Conservation (phyloP, 2,888 invertebrate species). For the Cacoxenus indagator region DNA sequence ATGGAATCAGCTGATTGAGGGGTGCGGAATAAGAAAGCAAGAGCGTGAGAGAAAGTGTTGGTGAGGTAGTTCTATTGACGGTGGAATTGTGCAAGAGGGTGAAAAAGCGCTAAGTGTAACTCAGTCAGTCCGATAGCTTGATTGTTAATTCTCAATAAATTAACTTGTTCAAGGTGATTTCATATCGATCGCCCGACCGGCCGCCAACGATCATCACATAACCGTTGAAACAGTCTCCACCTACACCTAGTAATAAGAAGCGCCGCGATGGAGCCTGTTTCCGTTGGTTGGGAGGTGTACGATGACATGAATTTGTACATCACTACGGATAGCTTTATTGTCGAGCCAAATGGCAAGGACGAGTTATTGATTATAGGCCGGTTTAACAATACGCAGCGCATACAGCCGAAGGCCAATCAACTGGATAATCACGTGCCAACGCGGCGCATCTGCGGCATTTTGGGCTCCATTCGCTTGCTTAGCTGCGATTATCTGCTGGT, state of each 20-base stretch:
- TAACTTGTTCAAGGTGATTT: background rate
- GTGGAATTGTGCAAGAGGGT: background rate
- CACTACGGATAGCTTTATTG: slow-evolving; percentile 90
- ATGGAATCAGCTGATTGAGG: background rate
- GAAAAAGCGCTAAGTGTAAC: background rate
- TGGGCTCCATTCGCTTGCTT: slow-evolving; percentile 87
- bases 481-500: slow-evolving; percentile 91
- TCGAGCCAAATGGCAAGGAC: slow-evolving; percentile 83
- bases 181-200: background rate
- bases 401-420: slow-evolving; percentile 77
- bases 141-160: background rate
- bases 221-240: background rate
- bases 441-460: slow-evolving; percentile 86
- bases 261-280: background rate
- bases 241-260: background rate
- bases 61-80: too few relatives aligned
- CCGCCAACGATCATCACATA: background rate
- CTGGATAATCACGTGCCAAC: slow-evolving; percentile 76
- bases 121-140: background rate
- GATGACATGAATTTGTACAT: slow-evolving; percentile 86
- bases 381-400: slow-evolving; percentile 79
- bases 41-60: background rate
- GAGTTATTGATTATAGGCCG: slow-evolving; percentile 89
- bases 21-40: too few relatives aligned
- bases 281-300: slow-evolving; percentile 71